Evolutionary conservation across 30 jellyfish, hydroid and myxozoan species (phyloP).

Genomic region (Pseudorhiza aurosa): DNA sequence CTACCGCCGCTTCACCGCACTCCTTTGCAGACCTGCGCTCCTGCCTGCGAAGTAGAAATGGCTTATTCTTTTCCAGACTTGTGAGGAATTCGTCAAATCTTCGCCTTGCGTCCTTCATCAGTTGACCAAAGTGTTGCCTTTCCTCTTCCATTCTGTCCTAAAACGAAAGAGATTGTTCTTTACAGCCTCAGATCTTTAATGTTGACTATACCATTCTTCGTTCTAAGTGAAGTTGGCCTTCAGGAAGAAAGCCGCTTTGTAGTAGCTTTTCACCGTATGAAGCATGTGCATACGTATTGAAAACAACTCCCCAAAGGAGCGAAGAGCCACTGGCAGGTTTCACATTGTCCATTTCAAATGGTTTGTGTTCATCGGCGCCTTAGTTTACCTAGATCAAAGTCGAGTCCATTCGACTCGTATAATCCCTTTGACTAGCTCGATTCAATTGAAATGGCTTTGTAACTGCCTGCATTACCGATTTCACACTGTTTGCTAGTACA

Average conservation of each 20-base stretch:
- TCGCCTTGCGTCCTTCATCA: slow-evolving; percentile 72
- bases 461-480: neutral
- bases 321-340: slow-evolving; percentile 19
- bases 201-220: neutral
- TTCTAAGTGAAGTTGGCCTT: neutral
- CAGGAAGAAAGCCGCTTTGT: neutral
- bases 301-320: neutral
- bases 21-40: slow-evolving; percentile 31
- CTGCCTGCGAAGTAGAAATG: slow-evolving; percentile 30
- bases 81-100: slow-evolving; percentile 38
- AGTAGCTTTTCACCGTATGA: neutral
- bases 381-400: neutral
- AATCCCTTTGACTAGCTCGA: neutral
- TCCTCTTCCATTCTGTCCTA: slow-evolving; percentile 77
- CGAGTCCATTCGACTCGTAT: slow-evolving; percentile 25
- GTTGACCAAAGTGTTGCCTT: slow-evolving; percentile 39
- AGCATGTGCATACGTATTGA: neutral
- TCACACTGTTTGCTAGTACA: neutral
- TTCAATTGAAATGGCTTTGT: neutral
- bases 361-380: slow-evolving; percentile 11
- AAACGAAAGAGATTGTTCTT: neutral
- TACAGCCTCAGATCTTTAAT: neutral
- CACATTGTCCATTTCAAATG: slow-evolving; percentile 16
- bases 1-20: neutral
- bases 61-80: slow-evolving; percentile 43